Conservation (phyloP, 2,888 invertebrate genomes). For the Rhagonycha lutea region DNA sequence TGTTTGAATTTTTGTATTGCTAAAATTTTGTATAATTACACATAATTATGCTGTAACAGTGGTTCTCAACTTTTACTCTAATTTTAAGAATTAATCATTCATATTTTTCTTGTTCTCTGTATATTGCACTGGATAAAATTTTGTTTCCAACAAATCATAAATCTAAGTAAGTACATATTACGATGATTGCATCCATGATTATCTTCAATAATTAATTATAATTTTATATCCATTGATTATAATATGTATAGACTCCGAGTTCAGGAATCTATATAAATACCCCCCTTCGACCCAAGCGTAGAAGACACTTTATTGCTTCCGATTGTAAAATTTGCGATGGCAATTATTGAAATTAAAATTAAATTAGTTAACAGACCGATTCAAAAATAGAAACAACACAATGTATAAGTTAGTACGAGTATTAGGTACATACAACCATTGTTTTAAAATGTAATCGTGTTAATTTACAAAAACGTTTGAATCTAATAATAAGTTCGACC, state of each 20-base stretch:
- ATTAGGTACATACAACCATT: background rate
- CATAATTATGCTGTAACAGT: background rate
- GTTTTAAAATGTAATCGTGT: background rate
- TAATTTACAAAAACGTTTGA: background rate
- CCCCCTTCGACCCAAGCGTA: background rate
- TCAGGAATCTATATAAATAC: background rate
- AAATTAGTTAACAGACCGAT: background rate
- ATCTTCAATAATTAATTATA: no score
- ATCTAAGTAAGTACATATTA: no score
- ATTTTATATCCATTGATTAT: no score
- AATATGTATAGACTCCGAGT: background rate
- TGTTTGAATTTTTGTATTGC: background rate
- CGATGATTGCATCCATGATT: background rate
- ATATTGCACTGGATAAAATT: no score
- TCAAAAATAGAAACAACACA: background rate
- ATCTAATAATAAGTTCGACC: background rate
- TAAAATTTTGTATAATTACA: background rate
- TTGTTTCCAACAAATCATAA: no score
- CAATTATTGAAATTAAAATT: background rate
- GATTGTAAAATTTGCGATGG: background rate
- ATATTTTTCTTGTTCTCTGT: no score
- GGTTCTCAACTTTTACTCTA: background rate
- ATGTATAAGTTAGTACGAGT: background rate
- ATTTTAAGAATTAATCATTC: no score
- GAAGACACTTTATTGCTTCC: background rate